phyloP scores from a whole-genome alignment of 2,888 invertebrate species.

The Luperina testacea region DNA sequence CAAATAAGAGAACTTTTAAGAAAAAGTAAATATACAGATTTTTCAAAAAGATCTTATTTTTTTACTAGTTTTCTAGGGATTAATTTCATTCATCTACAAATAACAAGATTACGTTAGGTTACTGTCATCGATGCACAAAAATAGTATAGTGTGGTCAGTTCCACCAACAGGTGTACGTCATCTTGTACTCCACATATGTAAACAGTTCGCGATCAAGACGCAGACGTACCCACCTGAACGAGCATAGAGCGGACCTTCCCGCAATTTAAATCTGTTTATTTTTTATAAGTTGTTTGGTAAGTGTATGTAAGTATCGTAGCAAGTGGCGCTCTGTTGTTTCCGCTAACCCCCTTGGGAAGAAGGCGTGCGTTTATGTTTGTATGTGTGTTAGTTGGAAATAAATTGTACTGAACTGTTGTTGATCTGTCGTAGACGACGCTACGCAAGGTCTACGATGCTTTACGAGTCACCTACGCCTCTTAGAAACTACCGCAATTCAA shows the following conservation, averaged over 20 bases:
- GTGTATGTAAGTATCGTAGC: background rate
- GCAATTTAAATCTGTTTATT: background rate
- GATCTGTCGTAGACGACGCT: background rate
- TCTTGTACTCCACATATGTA: slow-evolving; percentile 79
- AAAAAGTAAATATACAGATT: background rate
- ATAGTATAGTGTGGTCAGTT: slow-evolving; percentile 38
- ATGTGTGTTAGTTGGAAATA: background rate
- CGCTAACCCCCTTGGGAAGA: background rate
- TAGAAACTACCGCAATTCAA: background rate
- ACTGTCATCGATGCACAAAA: background rate
- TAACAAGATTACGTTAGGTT: background rate
- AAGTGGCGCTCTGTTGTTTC: background rate
- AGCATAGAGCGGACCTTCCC: slow-evolving; percentile 72
- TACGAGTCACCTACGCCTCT: background rate
- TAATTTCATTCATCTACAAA: background rate
- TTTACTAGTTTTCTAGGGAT: background rate
- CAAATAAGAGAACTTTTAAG: background rate
- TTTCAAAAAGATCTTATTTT: background rate
- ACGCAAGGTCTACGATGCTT: background rate
- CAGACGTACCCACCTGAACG: slow-evolving; percentile 67
- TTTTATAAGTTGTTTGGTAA: background rate
- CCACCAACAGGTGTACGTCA: slow-evolving; percentile 68
- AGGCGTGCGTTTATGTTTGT: background rate
- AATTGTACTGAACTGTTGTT: no score
- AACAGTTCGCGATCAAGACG: slow-evolving; percentile 80